Evolutionary conservation across 2,113 vertebrate genomes (phyloP), one percentile per base, ranked within the genome.

Genomic region (Anguilla rostrata): DNA sequence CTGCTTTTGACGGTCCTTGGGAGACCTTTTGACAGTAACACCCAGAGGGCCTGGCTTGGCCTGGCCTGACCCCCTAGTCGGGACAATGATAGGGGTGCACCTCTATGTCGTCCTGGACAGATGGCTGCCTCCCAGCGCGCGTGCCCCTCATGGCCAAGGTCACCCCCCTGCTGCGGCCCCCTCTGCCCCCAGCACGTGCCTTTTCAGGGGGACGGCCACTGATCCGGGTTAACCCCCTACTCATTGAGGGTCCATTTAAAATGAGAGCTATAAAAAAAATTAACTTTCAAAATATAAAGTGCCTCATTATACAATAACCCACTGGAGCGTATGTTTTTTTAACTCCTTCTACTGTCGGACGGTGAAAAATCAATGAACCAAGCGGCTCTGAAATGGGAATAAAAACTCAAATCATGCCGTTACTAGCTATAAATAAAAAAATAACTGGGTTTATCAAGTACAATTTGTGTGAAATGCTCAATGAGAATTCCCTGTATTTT

Each of bases 11-110:
- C 92, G 53, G 60, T 66, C 60, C 78, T 46, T 66, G 14, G 79
- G 57, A 39, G 79, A 71, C 34, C 49, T 26, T 63, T 84, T 81
- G 71, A 75, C 71, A 75, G n/a, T 82, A 79, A 84, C 81, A 89
- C 87, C 87, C 83, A 8, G 91, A 91, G 91, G 90, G 88, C 90
- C 87, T 89, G 88, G 89, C 88, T 86, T 88, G 84, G 89, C 88
- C 87, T 88, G 84, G 84, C 82, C 84, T 34, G 85, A 88, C 66
- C 85, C 87, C 78, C 90, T 87, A 88, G 92, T 93, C 92, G 91
- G 89, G 91, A 94, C 94, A 94, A 94, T 94, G 92, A 94, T 94
- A 88, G 89, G 53, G 88, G 93, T 93, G 94, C 93, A 94, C 86
- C 85, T 92, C 92, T 89, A 91, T 87, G 20, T 91, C 91, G 89